Conservation (phyloP, 2,797 vertebrate genomes). For the Oreochromis mossambicus region DNA sequence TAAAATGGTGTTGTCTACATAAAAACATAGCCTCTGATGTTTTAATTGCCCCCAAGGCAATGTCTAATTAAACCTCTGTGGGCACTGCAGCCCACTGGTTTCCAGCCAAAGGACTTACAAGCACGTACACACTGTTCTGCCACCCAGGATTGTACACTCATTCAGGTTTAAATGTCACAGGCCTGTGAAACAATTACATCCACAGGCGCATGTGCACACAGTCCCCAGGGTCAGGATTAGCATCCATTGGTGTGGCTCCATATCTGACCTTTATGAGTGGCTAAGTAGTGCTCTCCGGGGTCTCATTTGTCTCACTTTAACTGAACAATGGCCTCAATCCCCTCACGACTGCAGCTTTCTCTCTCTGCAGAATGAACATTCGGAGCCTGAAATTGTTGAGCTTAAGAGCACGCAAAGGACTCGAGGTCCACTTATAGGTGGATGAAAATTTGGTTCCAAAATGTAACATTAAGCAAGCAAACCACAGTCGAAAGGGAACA, state of each 20-base stretch:
- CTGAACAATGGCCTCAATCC: constrained; percentile 40
- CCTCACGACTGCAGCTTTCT: constrained; percentile 10
- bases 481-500: not conserved
- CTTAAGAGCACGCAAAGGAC: not conserved
- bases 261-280: constrained; percentile 76
- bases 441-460: not conserved
- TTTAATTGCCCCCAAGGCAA: constrained; percentile 49
- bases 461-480: not conserved
- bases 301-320: constrained; percentile 68
- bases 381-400: not conserved
- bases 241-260: constrained; percentile 65
- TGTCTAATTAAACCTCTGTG: constrained; percentile 61
- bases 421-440: not conserved
- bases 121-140: constrained; percentile 27
- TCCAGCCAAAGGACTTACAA: constrained; percentile 15
- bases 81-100: constrained; percentile 16
- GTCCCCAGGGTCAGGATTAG: constrained; percentile 71
- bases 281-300: constrained; percentile 68
- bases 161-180: constrained; percentile 75
- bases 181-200: constrained; percentile 69
- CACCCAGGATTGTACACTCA: constrained; percentile 39
- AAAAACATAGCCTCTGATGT: constrained; percentile 33
- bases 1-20: not conserved
- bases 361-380: constrained; percentile 8
- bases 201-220: constrained; percentile 45